Base-by-base conservation (phyloP, 2,113 vertebrate species). In the Hymenochirus boettgeri region DNA sequence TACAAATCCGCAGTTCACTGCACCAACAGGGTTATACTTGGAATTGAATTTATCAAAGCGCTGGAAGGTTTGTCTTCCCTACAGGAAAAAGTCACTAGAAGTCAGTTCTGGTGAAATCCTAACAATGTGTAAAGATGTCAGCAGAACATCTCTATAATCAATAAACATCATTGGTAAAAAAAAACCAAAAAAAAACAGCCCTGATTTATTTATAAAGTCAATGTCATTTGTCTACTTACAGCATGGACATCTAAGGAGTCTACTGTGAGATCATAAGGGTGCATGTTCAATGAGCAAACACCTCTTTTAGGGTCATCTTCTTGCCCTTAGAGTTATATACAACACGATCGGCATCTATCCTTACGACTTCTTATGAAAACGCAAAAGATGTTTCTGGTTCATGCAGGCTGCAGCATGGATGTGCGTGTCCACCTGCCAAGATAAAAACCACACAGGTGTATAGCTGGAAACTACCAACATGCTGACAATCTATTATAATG, bases 351-450 rank as follows among this genome's bases (percentile, higher is more conserved):
- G 90, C 80, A 12, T 99, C 92, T 18, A 85, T 54, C 0, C 79
- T 65, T 96, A 96, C 0, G 96, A 93, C 69, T 78, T 93, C 88
- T 99, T 97, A 80, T 99, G 99, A 71, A 99, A 99, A 70, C 90
- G 93, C 72, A 99, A 90, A n/a, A 99, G 88, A 57, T 99, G 96
- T 74, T 96, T 99, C 89, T 99, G 96, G 85, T 95, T 99, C 96
- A 99, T 99, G 83, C 96, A 99, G 76, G 96, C 96, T 3, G 96
- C 96, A 22, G 96, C 96, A 5, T 99, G 96, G 83, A 99, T 99
- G 74, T 99, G 96, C 0, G 96, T 99, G 77, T 99, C 96, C 51
- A 99, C 94, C 96, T 99, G n/a, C n/a, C n/a, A n/a, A n/a, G n/a
- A n/a, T n/a, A n/a, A n/a, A n/a, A n/a, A n/a, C n/a, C n/a, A n/a